Base-by-base conservation (phyloP, 2,888 invertebrate genomes). In the Acanthacorydalis orientalis region DNA sequence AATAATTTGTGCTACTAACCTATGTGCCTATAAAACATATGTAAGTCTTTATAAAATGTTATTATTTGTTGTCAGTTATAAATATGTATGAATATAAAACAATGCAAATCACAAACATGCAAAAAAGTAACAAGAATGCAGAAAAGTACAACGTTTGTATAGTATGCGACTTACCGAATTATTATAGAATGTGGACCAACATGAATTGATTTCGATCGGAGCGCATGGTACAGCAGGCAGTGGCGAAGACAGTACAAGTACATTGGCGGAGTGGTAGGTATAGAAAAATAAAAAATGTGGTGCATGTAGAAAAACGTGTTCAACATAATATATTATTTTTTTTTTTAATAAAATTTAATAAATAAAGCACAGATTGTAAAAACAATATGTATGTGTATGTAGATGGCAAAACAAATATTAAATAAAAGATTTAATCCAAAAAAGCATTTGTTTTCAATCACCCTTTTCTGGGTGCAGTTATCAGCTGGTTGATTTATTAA, bases 231-330 rank as follows among this genome's bases (percentile, higher is more conserved):
- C 43, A 47, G 42, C 14, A 31, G 31, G 31, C 46, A 46, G 33
- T 47, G 42, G 42, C 47, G 58, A 57, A 58, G 59, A 59, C 63
- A 61, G 60, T 60, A 58, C 59, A 58, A 57, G 60, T 60, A 59
- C 62, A 61, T 60, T 63, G 62, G 60, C 66, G 60, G 60, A 65
- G 62, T 64, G 60, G 61, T 65, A 65, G 42, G 35, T 65, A 67
- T 64, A 67, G 65, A 65, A 63, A 59, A 61, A 65, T 63, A 65
- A 64, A 61, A 67, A 67, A 42, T 35, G 47, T 56, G 63, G 65
- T 66, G 67, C 65, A 61, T 65, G 58, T 65, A 67, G 65, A 66
- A 64, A 64, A 64, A 59, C 61, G 60, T 63, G 60, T 58, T 35
- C 14, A 37, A 14, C 37, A 10, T 14, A 37, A 37, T 37, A 37